Base-by-base conservation (phyloP, 2,888 invertebrate species). In the Pemphredon lugubris region DNA sequence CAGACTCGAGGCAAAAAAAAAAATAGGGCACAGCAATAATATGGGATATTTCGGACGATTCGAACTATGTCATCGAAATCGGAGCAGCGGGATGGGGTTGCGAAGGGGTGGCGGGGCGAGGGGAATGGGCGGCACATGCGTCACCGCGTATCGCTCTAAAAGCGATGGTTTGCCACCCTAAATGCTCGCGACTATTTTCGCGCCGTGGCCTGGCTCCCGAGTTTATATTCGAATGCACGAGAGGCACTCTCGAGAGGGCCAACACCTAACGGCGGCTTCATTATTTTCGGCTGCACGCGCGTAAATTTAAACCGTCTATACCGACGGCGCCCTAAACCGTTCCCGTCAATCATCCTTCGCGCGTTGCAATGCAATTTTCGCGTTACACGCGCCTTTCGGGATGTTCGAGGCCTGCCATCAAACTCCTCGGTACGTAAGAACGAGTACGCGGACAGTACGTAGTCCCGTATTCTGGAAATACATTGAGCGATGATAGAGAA, bases 141-240 rank as follows among this genome's bases (percentile, higher is more conserved):
- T 80, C 80, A 80, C 65, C 32, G 66, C 69, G 65, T 72, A 72
- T 69, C 67, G 58, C 39, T 68, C 69, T 68, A 70, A 75, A 69
- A 71, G 70, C 77, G 68, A 75, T 61, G 74, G 67, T 42, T 73
- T 53, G 69, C 68, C 75, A 77, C 67, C 73, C 76, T 57, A 76
- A 83, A 83, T 70, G 77, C 76, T 66, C 69, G 55, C 61, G 79
- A 83, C 85, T 85, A 85, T 85, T 85, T 85, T 84, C 78, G 83
- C 73, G 75, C 67, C 63, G 64, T 82, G 85, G 81, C 85, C 84
- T 85, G 83, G 73, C 81, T 80, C 67, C 72, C 59, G 21, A 57
- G 71, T 77, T 80, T 76, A 76, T 83, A 83, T 78, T 80, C 55
- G 74, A 74, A 66, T 74, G 68, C 77, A 47, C 50, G 71, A 63